Base-by-base conservation (phyloP, 2,113 vertebrate species). In the Tonatia bakeri region DNA sequence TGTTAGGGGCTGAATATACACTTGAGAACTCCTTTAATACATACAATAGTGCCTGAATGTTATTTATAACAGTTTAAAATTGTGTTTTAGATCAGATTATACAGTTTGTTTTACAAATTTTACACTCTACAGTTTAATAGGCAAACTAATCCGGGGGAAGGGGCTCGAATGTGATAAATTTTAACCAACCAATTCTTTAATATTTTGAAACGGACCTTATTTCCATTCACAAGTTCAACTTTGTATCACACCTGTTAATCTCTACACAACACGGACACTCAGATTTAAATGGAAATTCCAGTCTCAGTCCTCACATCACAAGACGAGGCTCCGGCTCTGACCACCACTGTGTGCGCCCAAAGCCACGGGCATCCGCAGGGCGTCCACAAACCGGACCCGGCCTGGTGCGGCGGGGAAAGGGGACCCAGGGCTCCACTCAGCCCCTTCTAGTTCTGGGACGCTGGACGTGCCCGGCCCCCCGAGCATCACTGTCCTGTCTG, bases 341-440 rank as follows among this genome's bases (percentile, higher is more conserved):
- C 5, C 33, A 36, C 45, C 33, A n/a, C 4, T 31, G 16, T 13
- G 24, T 28, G 56, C 14, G 75, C 13, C 12, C 10, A 9, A 52
- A 45, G 31, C 19, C 7, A 17, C 0, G 17, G 24, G 20, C 10
- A 24, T 3, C 59, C 31, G 33, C 59, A 14, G 17, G 24, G 20
- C 10, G 31, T 3, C 59, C 31, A 26, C 59, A 14, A 19, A 22
- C 31, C 1, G 3, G 82, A 22, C 65, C 22, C 7, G 13, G 33
- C 0, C 4, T 4, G n/a, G 28, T 1, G 0, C 0, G 2, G 43
- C 1, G 12, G 16, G 28, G 40, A n/a, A n/a, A 67, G 56, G n/a
- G 54, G 19, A 31, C 12, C 1, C 31, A 26, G 54, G 28, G 7
- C 79, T 67, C 67, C 36, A 5, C 6, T 61, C 65, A 13, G 40